These are phyloP conservation scores for Euphydryas editha DNA, from an alignment of 2,888 invertebrate genomes.

Conservation along the genomic window DNA sequence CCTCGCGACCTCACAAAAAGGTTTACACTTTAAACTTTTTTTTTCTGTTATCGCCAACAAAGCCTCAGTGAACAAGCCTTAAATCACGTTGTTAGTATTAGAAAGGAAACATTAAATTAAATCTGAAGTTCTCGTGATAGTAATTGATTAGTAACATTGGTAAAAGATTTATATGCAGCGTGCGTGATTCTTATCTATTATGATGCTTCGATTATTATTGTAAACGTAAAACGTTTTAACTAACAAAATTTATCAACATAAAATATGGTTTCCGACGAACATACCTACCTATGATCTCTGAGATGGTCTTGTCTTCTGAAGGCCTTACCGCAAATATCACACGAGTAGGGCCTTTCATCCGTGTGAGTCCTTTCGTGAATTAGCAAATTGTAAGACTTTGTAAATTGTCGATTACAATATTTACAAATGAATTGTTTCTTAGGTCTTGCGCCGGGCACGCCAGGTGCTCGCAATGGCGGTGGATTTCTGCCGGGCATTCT, in stretches of 20 bases:
- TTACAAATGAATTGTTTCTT: constrained; percentile 98
- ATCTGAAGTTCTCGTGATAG: constrained; percentile 57
- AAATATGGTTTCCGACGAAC: constrained; percentile 17
- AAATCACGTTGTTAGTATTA: constrained; percentile 74
- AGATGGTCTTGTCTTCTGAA: constrained; percentile 97
- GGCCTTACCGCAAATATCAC: constrained; percentile 97
- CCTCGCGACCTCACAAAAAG: constrained; percentile 82
- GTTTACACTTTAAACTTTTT: constrained; percentile 76
- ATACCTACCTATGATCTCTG: constrained; percentile 91
- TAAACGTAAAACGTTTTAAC: constrained; percentile 1
- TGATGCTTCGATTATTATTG: constrained; percentile 16
- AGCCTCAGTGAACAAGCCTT: constrained; percentile 67
- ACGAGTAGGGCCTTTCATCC: constrained; percentile 97
- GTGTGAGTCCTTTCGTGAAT: constrained; percentile 99
- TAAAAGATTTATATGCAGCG: constrained; percentile 36
- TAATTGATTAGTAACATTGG: constrained; percentile 41
- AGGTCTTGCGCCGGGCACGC: constrained; percentile 85
- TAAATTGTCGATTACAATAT: constrained; percentile 98
- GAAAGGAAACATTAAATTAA: constrained; percentile 66
- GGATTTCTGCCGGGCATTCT: constrained; percentile 80
- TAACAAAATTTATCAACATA: constrained; percentile 8
- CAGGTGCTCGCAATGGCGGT: constrained; percentile 82
- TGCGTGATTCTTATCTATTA: constrained; percentile 24
- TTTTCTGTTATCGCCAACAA: constrained; percentile 76
- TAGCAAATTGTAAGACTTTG: constrained; percentile 98